Conservation (phyloP, 2,888 invertebrate genomes). For the Auanema freiburgensis region DNA sequence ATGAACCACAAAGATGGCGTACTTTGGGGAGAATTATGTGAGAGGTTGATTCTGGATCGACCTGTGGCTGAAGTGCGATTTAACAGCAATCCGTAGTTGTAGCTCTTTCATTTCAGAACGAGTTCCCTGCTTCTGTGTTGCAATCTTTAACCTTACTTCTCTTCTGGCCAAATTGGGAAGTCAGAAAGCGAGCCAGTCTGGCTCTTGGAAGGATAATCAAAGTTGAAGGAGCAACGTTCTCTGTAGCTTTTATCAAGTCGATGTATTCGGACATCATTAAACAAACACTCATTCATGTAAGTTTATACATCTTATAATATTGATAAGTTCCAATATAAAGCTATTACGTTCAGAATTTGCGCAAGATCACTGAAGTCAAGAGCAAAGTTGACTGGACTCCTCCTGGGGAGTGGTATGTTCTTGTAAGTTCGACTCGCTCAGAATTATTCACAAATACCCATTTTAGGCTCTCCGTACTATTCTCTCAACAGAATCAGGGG, state of each 20-base stretch:
- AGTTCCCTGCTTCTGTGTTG: conserved; percentile 6
- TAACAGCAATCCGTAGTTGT: too few species aligned
- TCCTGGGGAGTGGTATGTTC: conserved; percentile 33
- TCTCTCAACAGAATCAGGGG: conserved; percentile 24
- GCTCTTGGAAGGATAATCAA: conserved; percentile 24
- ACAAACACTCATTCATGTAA: conserved; percentile 25
- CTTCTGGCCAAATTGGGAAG: conserved; percentile 42
- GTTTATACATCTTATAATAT: conserved; percentile 2
- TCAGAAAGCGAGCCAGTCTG: conserved; percentile 27
- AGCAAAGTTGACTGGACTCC: conserved; percentile 21
- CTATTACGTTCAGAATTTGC: conserved; percentile 13
- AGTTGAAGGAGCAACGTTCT: conserved; percentile 27
- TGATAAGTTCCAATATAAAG: not conserved
- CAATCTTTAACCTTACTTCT: conserved; percentile 30
- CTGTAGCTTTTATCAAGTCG: conserved; percentile 32
- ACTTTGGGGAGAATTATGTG: conserved; percentile 34
- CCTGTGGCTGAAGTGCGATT: conserved; percentile 13
- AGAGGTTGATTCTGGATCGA: conserved; percentile 23
- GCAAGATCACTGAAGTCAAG: not conserved
- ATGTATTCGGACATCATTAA: conserved; percentile 34
- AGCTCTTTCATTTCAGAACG: conserved; percentile 6
- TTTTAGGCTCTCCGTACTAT: conserved; percentile 17
- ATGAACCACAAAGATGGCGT: conserved; percentile 33
- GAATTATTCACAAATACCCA: not conserved
- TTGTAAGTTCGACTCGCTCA: conserved; percentile 3